phyloP scores from a whole-genome alignment of 2,888 invertebrate species.

The Acleris sparsana region DNA sequence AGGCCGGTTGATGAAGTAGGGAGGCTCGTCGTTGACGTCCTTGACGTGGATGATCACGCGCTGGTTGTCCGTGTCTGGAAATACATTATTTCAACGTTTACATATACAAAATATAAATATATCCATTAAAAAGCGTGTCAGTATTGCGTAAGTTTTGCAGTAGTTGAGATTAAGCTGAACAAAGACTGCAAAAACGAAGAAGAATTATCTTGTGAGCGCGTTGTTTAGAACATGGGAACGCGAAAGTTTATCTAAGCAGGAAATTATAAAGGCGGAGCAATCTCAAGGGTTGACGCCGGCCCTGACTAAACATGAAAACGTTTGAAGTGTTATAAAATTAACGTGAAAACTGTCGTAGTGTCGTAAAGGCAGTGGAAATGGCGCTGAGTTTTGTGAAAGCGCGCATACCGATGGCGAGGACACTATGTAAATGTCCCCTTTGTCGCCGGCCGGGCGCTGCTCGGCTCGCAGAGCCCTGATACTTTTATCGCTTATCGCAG shows the following conservation, averaged over 20 bases:
- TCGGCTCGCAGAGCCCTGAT: constrained; percentile 46
- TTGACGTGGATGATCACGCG: constrained; percentile 97
- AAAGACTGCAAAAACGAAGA: neutral
- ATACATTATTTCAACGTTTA: constrained; percentile 7
- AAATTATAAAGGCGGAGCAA: constrained; percentile 25
- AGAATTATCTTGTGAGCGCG: constrained; percentile 1
- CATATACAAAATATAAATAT: neutral
- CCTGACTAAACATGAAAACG: constrained; percentile 17
- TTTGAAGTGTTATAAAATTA: constrained; percentile 17
- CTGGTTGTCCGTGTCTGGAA: constrained; percentile 96
- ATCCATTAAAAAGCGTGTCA: neutral
- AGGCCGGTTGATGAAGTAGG: constrained; percentile 98
- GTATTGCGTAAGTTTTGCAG: constrained; percentile 8
- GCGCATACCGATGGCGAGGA: constrained; percentile 40
- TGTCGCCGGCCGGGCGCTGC: constrained; percentile 44
- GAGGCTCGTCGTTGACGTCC: constrained; percentile 98
- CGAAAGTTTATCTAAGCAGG: constrained; percentile 28
- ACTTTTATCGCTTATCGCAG: constrained; percentile 33
- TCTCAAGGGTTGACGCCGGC: constrained; percentile 9
- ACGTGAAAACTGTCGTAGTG: constrained; percentile 38
- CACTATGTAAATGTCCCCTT: constrained; percentile 49
- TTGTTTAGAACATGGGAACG: constrained; percentile 7
- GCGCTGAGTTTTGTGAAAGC: constrained; percentile 40
- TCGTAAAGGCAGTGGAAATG: constrained; percentile 39
- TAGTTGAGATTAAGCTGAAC: constrained; percentile 20